Evolutionary conservation across 2,797 vertebrate genomes (phyloP).

Genomic region (Hirundo rustica): DNA sequence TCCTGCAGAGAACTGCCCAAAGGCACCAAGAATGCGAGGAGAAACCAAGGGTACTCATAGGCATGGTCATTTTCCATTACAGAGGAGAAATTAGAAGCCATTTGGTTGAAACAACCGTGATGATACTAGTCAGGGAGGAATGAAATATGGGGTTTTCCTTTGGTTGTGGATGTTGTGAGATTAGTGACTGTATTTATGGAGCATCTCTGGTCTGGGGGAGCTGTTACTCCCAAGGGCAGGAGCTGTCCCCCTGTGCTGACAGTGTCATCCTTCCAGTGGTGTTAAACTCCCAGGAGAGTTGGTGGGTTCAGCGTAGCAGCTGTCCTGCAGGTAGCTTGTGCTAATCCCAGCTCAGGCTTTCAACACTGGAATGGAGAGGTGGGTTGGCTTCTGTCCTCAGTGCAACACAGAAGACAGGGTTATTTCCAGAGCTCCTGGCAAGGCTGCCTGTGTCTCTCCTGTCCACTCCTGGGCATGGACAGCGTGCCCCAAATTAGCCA

Average conservation of each 20-base stretch:
- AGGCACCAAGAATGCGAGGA: not conserved
- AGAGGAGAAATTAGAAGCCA: not conserved
- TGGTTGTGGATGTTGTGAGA: not conserved
- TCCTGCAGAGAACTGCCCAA: not conserved
- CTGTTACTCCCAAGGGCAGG: rapidly evolving
- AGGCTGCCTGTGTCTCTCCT: not conserved
- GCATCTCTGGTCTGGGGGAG: not conserved
- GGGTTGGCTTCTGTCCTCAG: not conserved
- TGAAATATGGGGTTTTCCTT: not conserved
- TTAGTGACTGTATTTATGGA: rapidly evolving
- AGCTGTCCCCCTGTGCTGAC: not conserved
- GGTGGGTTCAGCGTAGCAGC: not conserved
- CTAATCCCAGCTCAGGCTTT: not conserved
- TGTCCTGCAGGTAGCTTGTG: rapidly evolving
- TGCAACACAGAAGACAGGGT: not conserved
- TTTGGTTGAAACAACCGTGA: not conserved
- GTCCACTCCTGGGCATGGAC: not conserved
- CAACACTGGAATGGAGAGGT: not conserved
- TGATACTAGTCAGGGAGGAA: not conserved
- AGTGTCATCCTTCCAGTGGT: not conserved
- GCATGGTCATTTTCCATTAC: not conserved
- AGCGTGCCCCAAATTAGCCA: not conserved
- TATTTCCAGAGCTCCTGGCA: not conserved
- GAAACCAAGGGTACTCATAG: not conserved
- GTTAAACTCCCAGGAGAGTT: not conserved